Evolutionary conservation across 2,113 vertebrate species (phyloP), one percentile per base, ranked within the genome.

Genomic region (Polypterus senegalus): DNA sequence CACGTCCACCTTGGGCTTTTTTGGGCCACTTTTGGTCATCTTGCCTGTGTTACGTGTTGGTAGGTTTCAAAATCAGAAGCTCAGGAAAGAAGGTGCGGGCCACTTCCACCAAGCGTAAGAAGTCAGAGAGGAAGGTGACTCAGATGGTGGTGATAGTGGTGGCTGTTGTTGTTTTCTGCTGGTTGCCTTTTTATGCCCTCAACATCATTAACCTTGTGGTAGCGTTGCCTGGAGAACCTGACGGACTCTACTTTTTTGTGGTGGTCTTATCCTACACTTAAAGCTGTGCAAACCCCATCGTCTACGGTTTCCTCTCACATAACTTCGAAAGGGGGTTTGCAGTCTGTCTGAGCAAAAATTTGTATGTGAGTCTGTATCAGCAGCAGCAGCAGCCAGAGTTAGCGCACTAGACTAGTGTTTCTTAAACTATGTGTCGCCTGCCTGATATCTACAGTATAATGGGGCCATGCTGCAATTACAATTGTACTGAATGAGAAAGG

Each of bases 261-360:
- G 92, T 98, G 49, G 91, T 92, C n/a, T 84, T 98, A 65, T 94
- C 94, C 0, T 98, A 98, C 0, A 90, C 94, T 57, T 97, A 97
- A 81, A 97, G 93, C 76, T 97, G 94, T 0, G 92, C 93, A 69
- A 98, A 98, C 64, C 94, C 94, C 61, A 88, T 98, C 59, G 84
- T 98, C 52, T 97, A 98, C 0, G 94, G 91, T 61, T 94, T 98
- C 75, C 89, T 98, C 62, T 97, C 94, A 7, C 91, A 94, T 67
- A 93, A 91, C 76, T 97, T 98, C 81, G 92, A 97, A 77, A 83
- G 92, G 27, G 27, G 27, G 27, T 27, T 27, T 27, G 27, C 27
- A 1, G 27, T 27, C 27, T 27, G 27, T 27, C 27, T 27, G 27
- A 27, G n/a, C 27, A 27, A 27, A 27, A 27, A 27, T 27, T 1